Percentiles rank a stretch among this genome's conserved stretches.
Evolutionary conservation across 2,888 invertebrate species (phyloP).

Genomic region (Chrysodeixis includens): DNA sequence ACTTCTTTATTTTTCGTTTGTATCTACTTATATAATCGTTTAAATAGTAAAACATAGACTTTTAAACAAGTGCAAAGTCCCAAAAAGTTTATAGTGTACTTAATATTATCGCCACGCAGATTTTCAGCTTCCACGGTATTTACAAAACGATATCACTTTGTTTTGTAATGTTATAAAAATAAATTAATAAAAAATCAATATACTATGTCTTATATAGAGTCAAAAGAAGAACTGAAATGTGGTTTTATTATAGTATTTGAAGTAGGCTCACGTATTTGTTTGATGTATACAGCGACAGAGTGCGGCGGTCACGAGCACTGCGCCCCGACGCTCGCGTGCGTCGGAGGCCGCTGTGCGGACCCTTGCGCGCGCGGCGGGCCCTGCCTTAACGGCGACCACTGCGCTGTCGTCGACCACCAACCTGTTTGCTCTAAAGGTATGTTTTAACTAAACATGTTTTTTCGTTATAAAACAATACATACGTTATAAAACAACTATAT

Average conservation of each 20-base stretch:
- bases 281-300: conserved; percentile 91
- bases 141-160: too few species aligned
- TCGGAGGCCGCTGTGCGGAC: conserved; percentile 94
- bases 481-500: too few species aligned
- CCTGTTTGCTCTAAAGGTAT: conserved; percentile 94
- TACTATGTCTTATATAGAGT: too few species aligned
- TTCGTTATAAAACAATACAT: too few species aligned
- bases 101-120: not conserved
- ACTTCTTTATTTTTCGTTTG: conserved; percentile 16
- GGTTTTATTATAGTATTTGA: conserved; percentile 11
- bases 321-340: conserved; percentile 93
- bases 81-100: not conserved
- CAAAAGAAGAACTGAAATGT: not conserved
- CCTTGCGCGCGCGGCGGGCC: conserved; percentile 94
- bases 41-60: not conserved
- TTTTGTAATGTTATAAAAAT: too few species aligned
- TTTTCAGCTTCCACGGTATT: not conserved
- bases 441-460: too few species aligned
- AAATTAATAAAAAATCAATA: too few species aligned
- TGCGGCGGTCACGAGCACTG: conserved; percentile 95
- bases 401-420: conserved; percentile 94
- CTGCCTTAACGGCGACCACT: conserved; percentile 93
- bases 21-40: not conserved
- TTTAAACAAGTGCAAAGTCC: not conserved
- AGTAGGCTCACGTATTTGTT: conserved; percentile 40